Evolutionary conservation across 2,113 vertebrate species (phyloP), one percentile per base, ranked within the genome.

Genomic region (Pollimyrus isidori): DNA sequence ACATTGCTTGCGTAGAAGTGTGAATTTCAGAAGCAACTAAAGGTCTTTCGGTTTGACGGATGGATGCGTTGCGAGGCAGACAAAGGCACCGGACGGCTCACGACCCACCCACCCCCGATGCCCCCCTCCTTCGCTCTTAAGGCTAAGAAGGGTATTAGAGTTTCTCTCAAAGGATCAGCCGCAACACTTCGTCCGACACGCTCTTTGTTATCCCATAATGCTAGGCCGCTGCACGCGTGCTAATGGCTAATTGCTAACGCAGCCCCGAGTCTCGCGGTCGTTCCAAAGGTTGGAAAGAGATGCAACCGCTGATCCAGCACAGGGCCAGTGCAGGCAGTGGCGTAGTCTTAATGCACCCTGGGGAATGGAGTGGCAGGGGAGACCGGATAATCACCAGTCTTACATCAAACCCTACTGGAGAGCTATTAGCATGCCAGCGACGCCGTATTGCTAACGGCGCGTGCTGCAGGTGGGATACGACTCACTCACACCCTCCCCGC

Each of bases 401-500:
- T 62, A 85, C 53, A 88, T 86, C 87, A 73, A 17, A 45, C 87
- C 48, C 76, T 85, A 85, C 80, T 50, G 90, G 90, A 88, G 80
- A 46, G 53, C 42, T n/a, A 86, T 90, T 88, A 90, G 76, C 87
- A 86, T 58, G 56, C 76, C 87, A 76, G 30, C 46, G 21, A 17
- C 42, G 39, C 48, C 53, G 7, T 19, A n/a, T 23, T 84, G 82
- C 23, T 46, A 46, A 46, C 5, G 26, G n/a, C 19, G 19, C 4
- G 30, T 21, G 46, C 48, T 23, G 10, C 30, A 7, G 69, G 76
- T 82, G 73, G n/a, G 11, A 21, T 84, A 3, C 45, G 13, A 19
- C 7, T 83, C 45, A 11, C 21, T 19, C 45, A 23, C 19, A 3
- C 19, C 39, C 82, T 11, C 42, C 45, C 9, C 82, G 7, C 19